Conservation (phyloP, 92 coral and sea anemone genomes). For the Muricea muricata region DNA sequence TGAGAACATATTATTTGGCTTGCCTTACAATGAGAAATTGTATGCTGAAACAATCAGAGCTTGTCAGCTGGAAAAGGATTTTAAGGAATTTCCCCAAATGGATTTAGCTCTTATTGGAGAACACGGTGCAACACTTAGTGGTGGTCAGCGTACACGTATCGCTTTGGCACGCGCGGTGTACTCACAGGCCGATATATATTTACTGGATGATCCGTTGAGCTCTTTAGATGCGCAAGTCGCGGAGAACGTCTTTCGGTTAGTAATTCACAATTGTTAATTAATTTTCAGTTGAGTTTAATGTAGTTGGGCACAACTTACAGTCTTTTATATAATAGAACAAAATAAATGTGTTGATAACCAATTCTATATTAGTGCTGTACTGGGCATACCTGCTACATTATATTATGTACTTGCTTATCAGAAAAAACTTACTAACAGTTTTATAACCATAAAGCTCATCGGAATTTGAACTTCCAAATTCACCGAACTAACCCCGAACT, state of each 20-base stretch:
- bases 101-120: constrained; percentile 36
- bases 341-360: too few relatives aligned
- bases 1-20: constrained; percentile 47
- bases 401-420: too few relatives aligned
- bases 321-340: too few relatives aligned
- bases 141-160: constrained; percentile 55
- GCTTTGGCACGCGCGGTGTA: constrained; percentile 54
- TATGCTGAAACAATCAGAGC: constrained; percentile 9
- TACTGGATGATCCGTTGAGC: constrained; percentile 45
- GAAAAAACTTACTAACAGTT: too few relatives aligned
- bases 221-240: constrained; percentile 46
- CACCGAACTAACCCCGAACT: too few relatives aligned
- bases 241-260: constrained; percentile 13
- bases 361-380: too few relatives aligned
- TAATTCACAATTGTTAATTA: too few relatives aligned
- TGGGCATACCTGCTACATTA: too few relatives aligned
- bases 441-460: too few relatives aligned
- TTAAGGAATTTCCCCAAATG: neutral
- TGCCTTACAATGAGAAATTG: neutral
- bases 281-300: too few relatives aligned
- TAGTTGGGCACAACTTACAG: too few relatives aligned
- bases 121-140: constrained; percentile 43
- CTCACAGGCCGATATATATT: constrained; percentile 28
- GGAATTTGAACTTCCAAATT: too few relatives aligned
- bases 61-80: constrained; percentile 33